These are phyloP conservation scores for Rutpela maculata DNA, from an alignment of 2,888 invertebrate species.

Conservation along the genomic window DNA sequence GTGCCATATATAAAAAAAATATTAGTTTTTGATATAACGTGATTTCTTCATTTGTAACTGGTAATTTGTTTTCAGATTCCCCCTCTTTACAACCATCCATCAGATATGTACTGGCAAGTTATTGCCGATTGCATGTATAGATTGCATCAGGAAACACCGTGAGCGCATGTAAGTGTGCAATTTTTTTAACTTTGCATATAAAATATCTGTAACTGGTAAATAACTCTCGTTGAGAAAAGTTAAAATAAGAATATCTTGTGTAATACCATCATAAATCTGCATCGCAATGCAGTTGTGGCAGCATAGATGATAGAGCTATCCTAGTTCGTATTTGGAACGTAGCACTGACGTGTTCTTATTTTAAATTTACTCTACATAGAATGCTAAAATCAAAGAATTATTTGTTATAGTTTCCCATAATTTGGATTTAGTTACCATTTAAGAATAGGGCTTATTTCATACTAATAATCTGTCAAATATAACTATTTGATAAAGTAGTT, in stretches of 20 bases:
- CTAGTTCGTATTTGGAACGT: no score
- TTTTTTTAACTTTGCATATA: constrained; percentile 41
- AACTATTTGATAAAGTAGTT: neutral
- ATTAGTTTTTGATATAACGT: no score
- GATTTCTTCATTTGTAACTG: neutral
- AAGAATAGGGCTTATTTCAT: neutral
- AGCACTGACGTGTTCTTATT: neutral
- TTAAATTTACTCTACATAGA: constrained; percentile 2
- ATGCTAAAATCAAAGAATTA: neutral
- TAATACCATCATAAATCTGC: neutral
- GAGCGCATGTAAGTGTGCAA: constrained; percentile 93
- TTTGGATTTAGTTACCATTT: constrained; percentile 10
- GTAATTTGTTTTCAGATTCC: constrained; percentile 84
- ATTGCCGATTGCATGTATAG: constrained; percentile 87
- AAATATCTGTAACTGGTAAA: neutral
- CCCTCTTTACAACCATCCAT: constrained; percentile 96
- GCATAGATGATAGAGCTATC: neutral
- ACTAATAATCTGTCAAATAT: constrained; percentile 11
- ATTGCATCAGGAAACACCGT: constrained; percentile 95
- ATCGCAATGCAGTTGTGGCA: neutral
- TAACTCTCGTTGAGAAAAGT: neutral
- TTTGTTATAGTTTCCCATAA: constrained; percentile 7
- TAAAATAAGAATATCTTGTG: neutral
- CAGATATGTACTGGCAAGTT: constrained; percentile 92
- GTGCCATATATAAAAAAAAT: no score